Evolutionary conservation across 2,113 vertebrate species (phyloP).

Genomic region (Micronycteris hirsuta): DNA sequence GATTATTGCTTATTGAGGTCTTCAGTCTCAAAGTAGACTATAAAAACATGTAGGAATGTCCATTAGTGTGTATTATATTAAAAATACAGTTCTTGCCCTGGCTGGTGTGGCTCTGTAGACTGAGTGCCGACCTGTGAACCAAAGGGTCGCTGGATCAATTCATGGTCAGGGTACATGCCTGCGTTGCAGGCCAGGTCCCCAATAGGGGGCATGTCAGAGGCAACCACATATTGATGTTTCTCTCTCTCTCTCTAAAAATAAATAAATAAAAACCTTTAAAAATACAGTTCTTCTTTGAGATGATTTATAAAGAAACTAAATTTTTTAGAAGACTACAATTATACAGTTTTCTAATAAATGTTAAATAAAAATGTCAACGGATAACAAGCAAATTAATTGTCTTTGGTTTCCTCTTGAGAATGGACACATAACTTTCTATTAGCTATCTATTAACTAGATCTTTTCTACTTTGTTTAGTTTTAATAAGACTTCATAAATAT

Average conservation of each 20-base stretch:
- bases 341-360: background rate
- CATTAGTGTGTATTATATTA: background rate
- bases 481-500: background rate
- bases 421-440: background rate
- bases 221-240: too few relatives aligned
- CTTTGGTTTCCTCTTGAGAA: background rate
- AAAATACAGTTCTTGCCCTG: background rate
- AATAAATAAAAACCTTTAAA: too few relatives aligned
- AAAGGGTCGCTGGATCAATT: too few relatives aligned
- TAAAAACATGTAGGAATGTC: background rate
- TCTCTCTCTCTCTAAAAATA: too few relatives aligned
- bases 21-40: background rate
- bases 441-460: background rate
- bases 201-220: too few relatives aligned
- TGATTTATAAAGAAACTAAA: background rate
- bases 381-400: background rate
- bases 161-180: too few relatives aligned
- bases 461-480: background rate
- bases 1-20: background rate
- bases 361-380: background rate
- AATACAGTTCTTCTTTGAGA: background rate
- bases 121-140: too few relatives aligned
- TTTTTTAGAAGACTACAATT: background rate
- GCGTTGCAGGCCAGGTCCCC: too few relatives aligned
- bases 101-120: too few relatives aligned